Conservation (phyloP, 1,140 invertebrate species). For the Orchestia grillus region DNA sequence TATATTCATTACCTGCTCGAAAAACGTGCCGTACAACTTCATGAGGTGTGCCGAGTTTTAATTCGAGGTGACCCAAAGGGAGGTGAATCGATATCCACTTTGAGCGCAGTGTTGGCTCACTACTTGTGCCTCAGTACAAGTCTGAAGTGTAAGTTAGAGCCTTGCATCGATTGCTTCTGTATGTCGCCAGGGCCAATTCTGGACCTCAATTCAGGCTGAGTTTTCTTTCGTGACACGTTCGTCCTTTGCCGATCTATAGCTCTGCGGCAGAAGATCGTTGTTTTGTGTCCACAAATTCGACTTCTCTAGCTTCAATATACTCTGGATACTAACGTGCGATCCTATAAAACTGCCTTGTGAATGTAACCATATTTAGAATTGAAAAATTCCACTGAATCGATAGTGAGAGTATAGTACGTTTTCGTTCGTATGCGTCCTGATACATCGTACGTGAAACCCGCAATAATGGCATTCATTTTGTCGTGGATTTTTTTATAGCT, state of each 20-base stretch:
- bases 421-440: neutral
- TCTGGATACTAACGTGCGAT: neutral
- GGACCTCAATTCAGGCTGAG: neutral
- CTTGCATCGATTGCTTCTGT: conserved; percentile 34
- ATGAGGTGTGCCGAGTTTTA: neutral
- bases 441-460: neutral
- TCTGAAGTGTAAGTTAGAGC: no score
- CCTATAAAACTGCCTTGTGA: neutral
- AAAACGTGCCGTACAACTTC: neutral
- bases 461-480: neutral
- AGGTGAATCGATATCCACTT: neutral
- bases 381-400: neutral
- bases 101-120: neutral
- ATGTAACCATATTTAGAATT: neutral
- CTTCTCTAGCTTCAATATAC: neutral
- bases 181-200: neutral
- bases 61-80: neutral
- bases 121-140: neutral
- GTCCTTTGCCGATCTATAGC: neutral
- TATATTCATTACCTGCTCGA: neutral
- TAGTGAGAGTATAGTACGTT: neutral
- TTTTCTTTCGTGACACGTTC: neutral
- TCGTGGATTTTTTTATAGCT: neutral
- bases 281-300: neutral
- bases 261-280: neutral